phyloP scores from a whole-genome alignment of 2,113 vertebrate genomes.

The Strix aluco region DNA sequence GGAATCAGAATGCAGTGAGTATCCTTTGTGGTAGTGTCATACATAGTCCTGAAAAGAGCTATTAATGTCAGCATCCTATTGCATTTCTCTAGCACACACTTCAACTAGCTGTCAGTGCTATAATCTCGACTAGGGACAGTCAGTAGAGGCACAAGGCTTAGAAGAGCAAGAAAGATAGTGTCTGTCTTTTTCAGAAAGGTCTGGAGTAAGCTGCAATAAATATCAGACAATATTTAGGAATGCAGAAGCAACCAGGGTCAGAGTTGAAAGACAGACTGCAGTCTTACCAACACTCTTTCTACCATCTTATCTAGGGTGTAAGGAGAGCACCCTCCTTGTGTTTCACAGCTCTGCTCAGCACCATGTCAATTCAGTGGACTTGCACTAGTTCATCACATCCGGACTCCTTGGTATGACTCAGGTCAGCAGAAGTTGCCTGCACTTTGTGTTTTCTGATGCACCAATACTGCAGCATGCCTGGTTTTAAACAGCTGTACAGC shows the following conservation, averaged over 20 bases:
- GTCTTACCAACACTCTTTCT: not conserved
- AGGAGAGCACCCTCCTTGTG: not conserved
- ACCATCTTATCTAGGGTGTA: not conserved
- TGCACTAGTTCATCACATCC: not conserved
- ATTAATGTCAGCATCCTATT: not conserved
- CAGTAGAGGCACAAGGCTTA: not conserved
- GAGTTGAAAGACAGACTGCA: not conserved
- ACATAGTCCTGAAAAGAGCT: not conserved
- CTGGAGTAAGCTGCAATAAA: not conserved
- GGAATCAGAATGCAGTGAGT: not conserved
- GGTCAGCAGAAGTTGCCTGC: not conserved
- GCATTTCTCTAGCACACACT: not conserved
- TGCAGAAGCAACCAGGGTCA: not conserved
- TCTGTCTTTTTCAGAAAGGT: not conserved
- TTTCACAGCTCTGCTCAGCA: not conserved
- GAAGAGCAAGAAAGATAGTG: not conserved
- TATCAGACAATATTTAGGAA: not conserved
- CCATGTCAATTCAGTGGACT: not conserved
- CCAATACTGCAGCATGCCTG: slow-evolving; percentile 11
- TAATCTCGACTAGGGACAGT: not conserved
- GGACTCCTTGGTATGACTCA: not conserved
- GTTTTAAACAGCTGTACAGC: slow-evolving; percentile 14
- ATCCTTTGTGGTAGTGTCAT: not conserved
- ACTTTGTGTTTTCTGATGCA: not conserved
- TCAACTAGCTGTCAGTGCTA: not conserved